Percentiles rank a stretch among this genome's conserved stretches.
Evolutionary conservation across 2,888 invertebrate genomes (phyloP).

Genomic region (Pasiphila rectangulata): DNA sequence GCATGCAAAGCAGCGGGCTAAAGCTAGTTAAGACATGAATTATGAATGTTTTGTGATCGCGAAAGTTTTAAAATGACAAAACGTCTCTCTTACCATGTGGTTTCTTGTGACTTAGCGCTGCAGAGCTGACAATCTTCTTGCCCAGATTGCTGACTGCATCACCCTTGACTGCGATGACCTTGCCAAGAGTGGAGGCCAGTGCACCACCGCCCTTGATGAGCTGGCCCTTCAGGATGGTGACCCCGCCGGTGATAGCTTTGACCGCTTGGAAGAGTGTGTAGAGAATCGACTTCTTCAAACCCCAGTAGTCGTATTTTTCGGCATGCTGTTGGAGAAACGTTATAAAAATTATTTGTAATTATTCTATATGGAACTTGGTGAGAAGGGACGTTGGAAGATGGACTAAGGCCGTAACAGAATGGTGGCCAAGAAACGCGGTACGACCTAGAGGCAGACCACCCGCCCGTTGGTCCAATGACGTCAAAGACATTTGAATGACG

Average conservation of each 20-base stretch:
- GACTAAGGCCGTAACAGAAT: no score
- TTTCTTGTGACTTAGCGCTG: conserved; percentile 82
- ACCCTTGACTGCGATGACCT: conserved; percentile 87
- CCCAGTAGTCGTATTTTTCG: conserved; percentile 84
- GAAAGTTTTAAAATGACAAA: conserved; percentile 18
- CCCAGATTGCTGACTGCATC: conserved; percentile 90
- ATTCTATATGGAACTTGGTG: no score
- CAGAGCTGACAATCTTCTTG: conserved; percentile 88
- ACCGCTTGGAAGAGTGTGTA: conserved; percentile 92
- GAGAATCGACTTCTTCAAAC: conserved; percentile 89
- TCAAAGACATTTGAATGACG: no score
- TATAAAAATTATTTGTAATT: not conserved
- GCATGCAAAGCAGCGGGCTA: no score
- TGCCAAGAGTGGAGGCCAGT: conserved; percentile 68
- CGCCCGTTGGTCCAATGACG: no score
- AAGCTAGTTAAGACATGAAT: no score
- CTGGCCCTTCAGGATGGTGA: conserved; percentile 93
- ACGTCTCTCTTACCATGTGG: conserved; percentile 57
- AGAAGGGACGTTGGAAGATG: no score
- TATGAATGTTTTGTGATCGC: no score
- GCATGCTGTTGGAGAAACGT: conserved; percentile 44
- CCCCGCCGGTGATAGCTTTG: conserved; percentile 93
- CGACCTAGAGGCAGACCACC: no score
- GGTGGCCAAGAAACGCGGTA: no score
- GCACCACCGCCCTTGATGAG: conserved; percentile 91